phyloP scores from a whole-genome alignment of 2,113 vertebrate genomes.

The Amia ocellicauda region DNA sequence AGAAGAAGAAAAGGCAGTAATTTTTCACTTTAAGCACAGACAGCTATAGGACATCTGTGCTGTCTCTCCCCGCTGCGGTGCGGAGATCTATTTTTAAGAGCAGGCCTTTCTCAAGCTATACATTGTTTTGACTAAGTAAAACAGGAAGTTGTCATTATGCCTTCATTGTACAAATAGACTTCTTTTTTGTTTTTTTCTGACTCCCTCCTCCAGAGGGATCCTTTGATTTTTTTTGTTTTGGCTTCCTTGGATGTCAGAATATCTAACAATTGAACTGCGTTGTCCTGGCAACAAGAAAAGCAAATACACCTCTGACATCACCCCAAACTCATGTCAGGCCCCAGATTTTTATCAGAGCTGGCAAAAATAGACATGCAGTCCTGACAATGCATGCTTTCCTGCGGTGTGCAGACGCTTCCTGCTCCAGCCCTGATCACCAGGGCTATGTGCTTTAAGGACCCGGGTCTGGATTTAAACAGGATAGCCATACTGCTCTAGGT shows the following conservation, averaged over 20 bases:
- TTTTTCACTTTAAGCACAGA: not conserved
- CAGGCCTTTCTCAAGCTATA: slow-evolving; percentile 13
- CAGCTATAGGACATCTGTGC: slow-evolving; percentile 13
- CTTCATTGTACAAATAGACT: slow-evolving; percentile 18
- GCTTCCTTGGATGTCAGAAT: slow-evolving; percentile 14
- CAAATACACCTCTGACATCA: slow-evolving; percentile 23
- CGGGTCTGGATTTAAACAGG: no score
- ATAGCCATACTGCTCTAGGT: no score
- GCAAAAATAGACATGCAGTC: slow-evolving; percentile 10
- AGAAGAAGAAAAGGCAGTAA: not conserved
- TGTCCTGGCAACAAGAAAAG: slow-evolving; percentile 18
- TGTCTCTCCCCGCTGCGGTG: not conserved
- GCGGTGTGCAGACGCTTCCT: no score
- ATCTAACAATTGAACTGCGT: slow-evolving; percentile 14
- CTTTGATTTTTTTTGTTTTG: slow-evolving; percentile 11
- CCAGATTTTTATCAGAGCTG: slow-evolving; percentile 7
- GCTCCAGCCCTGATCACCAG: no score
- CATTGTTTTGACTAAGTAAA: slow-evolving; percentile 11
- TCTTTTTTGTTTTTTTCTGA: not conserved
- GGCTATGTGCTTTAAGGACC: no score
- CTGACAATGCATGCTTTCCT: not conserved
- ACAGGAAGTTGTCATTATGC: slow-evolving; percentile 13
- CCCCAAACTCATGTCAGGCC: slow-evolving; percentile 11
- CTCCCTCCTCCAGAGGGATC: slow-evolving; percentile 1
- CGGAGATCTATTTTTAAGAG: not conserved